Percentiles rank a stretch among this genome's conserved stretches.
These are phyloP conservation scores for Protodeltote pygarga DNA, from an alignment of 2,888 invertebrate genomes.

Conservation along the genomic window DNA sequence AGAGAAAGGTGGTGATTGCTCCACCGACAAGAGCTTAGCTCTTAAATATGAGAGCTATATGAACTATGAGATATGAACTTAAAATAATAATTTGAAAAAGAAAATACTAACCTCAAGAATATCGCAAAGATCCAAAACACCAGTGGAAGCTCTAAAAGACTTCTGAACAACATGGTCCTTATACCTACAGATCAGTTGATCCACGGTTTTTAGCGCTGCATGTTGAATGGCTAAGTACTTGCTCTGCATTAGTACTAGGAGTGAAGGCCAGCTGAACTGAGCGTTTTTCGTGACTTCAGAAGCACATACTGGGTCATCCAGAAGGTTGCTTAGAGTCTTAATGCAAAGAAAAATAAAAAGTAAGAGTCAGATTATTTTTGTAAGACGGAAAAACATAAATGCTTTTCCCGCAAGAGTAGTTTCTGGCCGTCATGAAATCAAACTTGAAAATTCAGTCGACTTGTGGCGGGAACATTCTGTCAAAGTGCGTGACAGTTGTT, in stretches of 20 bases:
- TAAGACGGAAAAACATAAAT: no score
- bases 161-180: slow-evolving; percentile 81
- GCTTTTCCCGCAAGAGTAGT: no score
- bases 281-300: slow-evolving; percentile 79
- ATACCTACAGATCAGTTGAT: slow-evolving; percentile 78
- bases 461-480: no score
- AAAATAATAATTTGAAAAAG: not conserved
- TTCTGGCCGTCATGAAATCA: no score
- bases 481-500: no score
- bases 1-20: no score
- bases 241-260: slow-evolving; percentile 80
- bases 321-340: slow-evolving; percentile 79
- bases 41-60: not conserved
- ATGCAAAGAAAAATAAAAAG: not conserved
- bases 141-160: slow-evolving; percentile 80
- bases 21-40: no score
- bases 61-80: not conserved
- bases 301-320: slow-evolving; percentile 81
- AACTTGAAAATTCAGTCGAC: no score
- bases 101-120: slow-evolving; percentile 78
- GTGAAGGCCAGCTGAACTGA: slow-evolving; percentile 80
- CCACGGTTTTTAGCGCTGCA: slow-evolving; percentile 77
- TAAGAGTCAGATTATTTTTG: no score
- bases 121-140: slow-evolving; percentile 80
- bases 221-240: slow-evolving; percentile 83